Evolutionary conservation across 2,797 vertebrate genomes (phyloP).

Genomic region (Poecile montanus): DNA sequence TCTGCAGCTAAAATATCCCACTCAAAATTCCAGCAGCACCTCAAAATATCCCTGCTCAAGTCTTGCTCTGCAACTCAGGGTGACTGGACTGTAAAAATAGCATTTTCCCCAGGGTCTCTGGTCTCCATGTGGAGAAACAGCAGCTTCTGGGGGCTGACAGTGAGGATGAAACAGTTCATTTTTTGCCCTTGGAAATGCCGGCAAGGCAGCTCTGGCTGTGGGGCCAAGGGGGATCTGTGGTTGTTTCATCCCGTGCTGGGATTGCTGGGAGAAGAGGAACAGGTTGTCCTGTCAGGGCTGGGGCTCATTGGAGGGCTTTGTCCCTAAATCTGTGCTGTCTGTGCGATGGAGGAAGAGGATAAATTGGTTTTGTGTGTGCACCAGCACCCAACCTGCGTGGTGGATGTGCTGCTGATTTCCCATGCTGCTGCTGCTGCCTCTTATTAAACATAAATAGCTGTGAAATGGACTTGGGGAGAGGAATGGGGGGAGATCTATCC

Average conservation of each 20-base stretch:
- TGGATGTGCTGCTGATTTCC: neutral
- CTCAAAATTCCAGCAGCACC: neutral
- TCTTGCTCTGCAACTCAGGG: neutral
- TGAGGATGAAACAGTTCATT: neutral
- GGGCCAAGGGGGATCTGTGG: neutral
- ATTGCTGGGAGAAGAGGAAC: neutral
- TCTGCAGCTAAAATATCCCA: neutral
- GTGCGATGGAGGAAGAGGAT: neutral
- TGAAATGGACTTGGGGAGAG: neutral
- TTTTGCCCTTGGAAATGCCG: neutral
- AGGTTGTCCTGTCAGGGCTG: neutral
- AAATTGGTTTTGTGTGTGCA: neutral
- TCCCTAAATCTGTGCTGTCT: neutral
- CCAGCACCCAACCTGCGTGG: neutral
- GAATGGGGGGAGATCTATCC: neutral
- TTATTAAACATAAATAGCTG: slow-evolving; percentile 45
- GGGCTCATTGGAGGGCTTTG: neutral
- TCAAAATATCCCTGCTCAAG: neutral
- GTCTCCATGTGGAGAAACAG: neutral
- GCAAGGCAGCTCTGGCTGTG: neutral
- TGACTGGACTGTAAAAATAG: neutral
- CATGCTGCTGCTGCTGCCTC: slow-evolving; percentile 14
- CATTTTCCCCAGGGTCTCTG: neutral
- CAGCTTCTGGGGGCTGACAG: neutral
- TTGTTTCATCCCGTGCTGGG: neutral